Evolutionary conservation across 2,797 vertebrate genomes (phyloP).

Genomic region (Bovichtus diacanthus): DNA sequence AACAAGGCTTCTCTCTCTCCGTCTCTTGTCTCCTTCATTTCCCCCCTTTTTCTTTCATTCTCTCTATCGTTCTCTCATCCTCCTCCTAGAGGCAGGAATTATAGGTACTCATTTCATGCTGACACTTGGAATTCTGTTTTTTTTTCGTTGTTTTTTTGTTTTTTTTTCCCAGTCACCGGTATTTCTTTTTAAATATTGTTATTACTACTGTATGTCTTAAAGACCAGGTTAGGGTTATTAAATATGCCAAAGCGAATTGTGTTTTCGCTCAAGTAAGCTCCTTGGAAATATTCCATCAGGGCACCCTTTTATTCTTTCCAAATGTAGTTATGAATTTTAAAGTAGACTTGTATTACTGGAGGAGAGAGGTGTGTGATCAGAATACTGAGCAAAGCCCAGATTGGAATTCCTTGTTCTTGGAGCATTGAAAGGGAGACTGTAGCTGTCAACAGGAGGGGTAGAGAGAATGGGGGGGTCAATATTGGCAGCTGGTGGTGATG

Average conservation of each 20-base stretch:
- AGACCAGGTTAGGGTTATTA: slow-evolving; percentile 88
- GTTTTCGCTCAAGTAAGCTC: slow-evolving; percentile 90
- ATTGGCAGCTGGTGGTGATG: slow-evolving; percentile 46
- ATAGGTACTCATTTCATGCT: slow-evolving; percentile 85
- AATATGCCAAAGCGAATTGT: slow-evolving; percentile 89
- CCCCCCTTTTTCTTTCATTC: slow-evolving; percentile 19
- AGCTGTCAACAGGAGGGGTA: slow-evolving; percentile 57
- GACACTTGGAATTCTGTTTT: slow-evolving; percentile 70
- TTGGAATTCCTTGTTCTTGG: slow-evolving; percentile 85
- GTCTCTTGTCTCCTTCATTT: slow-evolving; percentile 59
- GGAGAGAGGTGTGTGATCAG: slow-evolving; percentile 85
- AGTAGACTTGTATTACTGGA: slow-evolving; percentile 88
- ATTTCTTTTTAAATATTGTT: slow-evolving; percentile 76
- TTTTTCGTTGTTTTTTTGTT: no score
- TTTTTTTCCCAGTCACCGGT: slow-evolving; percentile 26
- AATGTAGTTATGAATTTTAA: slow-evolving; percentile 93
- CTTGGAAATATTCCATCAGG: slow-evolving; percentile 90
- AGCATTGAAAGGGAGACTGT: slow-evolving; percentile 64
- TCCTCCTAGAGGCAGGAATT: slow-evolving; percentile 81
- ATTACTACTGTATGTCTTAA: slow-evolving; percentile 86
- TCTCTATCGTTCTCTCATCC: slow-evolving; percentile 39
- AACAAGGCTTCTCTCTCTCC: slow-evolving; percentile 67
- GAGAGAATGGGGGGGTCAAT: slow-evolving; percentile 40
- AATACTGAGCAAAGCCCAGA: slow-evolving; percentile 85
- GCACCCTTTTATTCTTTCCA: slow-evolving; percentile 87